Conservation (phyloP, 2,797 vertebrate species). For the Scleropages formosus region DNA sequence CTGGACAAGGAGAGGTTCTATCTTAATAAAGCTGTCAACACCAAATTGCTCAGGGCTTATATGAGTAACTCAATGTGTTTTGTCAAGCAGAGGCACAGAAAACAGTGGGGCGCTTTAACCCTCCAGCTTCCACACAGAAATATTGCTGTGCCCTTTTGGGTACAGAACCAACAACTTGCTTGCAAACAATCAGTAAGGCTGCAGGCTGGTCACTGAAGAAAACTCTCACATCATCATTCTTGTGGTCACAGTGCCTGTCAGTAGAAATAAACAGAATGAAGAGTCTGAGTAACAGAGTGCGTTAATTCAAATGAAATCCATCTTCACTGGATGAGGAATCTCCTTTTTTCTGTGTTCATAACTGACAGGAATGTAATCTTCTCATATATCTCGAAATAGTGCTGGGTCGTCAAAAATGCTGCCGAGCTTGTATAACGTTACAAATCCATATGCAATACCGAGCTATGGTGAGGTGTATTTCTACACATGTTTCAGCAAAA, state of each 20-base stretch:
- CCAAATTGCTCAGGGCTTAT: constrained; percentile 19
- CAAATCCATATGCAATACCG: too few species aligned
- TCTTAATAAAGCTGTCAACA: constrained; percentile 17
- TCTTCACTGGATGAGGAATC: neutral
- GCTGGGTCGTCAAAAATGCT: too few species aligned
- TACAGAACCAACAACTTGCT: too few species aligned
- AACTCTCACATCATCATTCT: neutral
- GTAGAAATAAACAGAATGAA: constrained; percentile 6
- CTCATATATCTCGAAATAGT: too few species aligned
- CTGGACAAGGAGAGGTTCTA: neutral
- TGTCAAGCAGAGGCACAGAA: neutral
- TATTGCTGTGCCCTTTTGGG: too few species aligned
- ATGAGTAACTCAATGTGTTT: constrained; percentile 22
- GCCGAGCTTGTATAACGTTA: too few species aligned
- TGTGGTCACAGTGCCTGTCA: neutral
- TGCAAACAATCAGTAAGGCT: neutral
- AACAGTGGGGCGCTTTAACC: too few species aligned
- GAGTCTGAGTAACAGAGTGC: constrained; percentile 4
- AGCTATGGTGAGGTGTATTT: too few species aligned
- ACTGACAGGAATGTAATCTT: neutral
- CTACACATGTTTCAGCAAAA: too few species aligned
- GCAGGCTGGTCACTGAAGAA: neutral
- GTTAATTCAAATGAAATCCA: neutral
- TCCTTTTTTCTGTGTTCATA: neutral
- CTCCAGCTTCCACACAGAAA: too few species aligned